Conservation (phyloP, 2,797 vertebrate genomes). For the Synaphobranchus kaupii region DNA sequence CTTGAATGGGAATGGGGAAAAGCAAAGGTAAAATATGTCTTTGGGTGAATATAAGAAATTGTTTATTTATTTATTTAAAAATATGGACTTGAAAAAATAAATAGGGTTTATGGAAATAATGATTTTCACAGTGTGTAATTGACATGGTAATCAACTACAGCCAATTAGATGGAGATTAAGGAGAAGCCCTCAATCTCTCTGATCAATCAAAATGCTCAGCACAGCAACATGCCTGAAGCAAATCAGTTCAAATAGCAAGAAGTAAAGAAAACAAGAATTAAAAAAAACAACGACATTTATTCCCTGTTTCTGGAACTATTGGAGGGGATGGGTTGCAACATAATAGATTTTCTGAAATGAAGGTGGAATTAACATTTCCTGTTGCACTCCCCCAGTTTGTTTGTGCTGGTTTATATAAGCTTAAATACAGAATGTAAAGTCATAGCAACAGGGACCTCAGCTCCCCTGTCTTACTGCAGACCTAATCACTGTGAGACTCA, state of each 20-base stretch:
- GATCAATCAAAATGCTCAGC: not conserved
- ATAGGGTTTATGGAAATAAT: constrained; percentile 51
- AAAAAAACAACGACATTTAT: not conserved
- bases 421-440: not conserved
- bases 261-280: not conserved
- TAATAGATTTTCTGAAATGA: not conserved
- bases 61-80: constrained; percentile 43
- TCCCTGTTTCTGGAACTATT: not conserved
- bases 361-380: not conserved
- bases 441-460: not conserved
- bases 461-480: not conserved
- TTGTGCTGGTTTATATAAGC: not conserved
- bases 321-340: not conserved
- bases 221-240: not conserved
- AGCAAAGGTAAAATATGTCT: constrained; percentile 44
- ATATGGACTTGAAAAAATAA: constrained; percentile 52
- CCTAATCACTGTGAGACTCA: not conserved
- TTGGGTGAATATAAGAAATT: not conserved
- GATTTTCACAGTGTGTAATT: constrained; percentile 51
- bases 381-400: not conserved
- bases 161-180: constrained; percentile 51
- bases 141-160: constrained; percentile 54
- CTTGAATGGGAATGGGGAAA: constrained; percentile 30
- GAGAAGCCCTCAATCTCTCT: not conserved
- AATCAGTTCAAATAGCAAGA: not conserved